Evolutionary conservation across 2,113 vertebrate species (phyloP).

Genomic region (Sapayoa aenigma): DNA sequence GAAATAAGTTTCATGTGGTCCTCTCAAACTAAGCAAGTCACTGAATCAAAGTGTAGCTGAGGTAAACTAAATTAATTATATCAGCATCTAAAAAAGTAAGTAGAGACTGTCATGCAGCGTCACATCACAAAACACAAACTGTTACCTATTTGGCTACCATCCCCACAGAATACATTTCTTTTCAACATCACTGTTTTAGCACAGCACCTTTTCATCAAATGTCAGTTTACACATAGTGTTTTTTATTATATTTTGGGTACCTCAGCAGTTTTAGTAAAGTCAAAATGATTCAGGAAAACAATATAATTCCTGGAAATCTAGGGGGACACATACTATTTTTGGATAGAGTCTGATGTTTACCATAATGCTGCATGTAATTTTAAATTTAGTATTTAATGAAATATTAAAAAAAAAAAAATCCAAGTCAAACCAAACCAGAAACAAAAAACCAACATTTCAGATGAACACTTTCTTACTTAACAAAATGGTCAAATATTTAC

Average conservation of each 20-base stretch:
- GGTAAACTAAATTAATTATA: background rate
- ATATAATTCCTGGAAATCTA: background rate
- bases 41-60: background rate
- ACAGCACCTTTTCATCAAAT: background rate
- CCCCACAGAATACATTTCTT: background rate
- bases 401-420: background rate
- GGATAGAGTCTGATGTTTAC: background rate
- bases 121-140: background rate
- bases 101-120: background rate
- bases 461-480: background rate
- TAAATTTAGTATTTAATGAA: background rate
- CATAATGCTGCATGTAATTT: background rate
- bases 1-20: background rate
- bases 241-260: background rate
- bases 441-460: background rate
- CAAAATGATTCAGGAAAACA: background rate
- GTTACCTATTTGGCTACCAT: background rate
- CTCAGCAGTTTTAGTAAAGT: background rate
- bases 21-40: background rate
- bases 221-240: background rate
- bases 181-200: background rate
- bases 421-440: no score
- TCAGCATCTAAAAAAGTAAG: background rate
- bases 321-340: background rate
- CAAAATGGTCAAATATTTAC: background rate